Base-by-base conservation (phyloP, 35 echinoderm and acorn worm species). In the Amphiura filiformis region DNA sequence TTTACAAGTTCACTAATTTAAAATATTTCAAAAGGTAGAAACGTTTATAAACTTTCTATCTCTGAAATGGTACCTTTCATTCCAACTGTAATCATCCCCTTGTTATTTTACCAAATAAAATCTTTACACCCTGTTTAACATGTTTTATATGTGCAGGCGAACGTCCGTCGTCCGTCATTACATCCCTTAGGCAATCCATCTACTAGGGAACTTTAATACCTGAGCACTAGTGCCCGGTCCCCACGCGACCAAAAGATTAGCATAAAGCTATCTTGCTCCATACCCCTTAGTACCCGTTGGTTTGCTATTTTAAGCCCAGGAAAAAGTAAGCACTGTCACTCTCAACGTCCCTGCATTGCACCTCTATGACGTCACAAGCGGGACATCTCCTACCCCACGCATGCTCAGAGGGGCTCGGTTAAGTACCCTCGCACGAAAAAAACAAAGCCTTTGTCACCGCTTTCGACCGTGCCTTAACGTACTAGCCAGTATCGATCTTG, bases 371-470 rank as follows among this genome's bases (percentile, higher is more conserved):
- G 93, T 87, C 85, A 95, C 85, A 26, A 88, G 81, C 85, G 80
- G 93, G 81, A 88, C 93, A 84, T 65, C 89, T 82, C 90, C 82
- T 83, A 79, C 82, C 90, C 75, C 88, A 92, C 94, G 94, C 94
- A 84, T 93, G 87, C 87, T 93, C 86, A 90, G 88, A 93, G 83
- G 90, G 90, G 93, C 80, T 84, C 82, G 85, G 77, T 86, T 85
- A 77, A 85, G 56, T 65, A 79, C 85, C 76, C 81, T 84, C 81
- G 82, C 82, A 82, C 92, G 78, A 91, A 90, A 91, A 95, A 90
- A 95, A 70, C 83, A 95, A 95, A 91, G 93, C 82, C 93, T 95
- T 95, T 95, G 93, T 95, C 93, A 76, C 75, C 76, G 44, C 56
- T 65, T 84, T 85, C 79, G 52, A 84, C 76, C 77, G 61, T 37